Evolutionary conservation across 2,888 invertebrate genomes (phyloP), one percentile per base, ranked within the genome.

Genomic region (Eupeodes latifasciatus): DNA sequence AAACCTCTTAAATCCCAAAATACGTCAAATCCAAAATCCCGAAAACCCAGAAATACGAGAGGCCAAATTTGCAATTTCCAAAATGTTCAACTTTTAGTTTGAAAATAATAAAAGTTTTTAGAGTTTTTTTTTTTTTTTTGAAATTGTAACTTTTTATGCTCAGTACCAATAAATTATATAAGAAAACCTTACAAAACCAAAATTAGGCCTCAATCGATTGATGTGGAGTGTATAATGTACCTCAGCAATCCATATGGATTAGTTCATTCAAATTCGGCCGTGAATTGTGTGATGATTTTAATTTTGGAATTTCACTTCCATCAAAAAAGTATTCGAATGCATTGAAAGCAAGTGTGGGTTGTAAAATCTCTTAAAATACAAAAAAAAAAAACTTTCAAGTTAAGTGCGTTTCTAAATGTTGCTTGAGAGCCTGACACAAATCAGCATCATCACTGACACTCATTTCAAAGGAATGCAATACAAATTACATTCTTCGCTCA

Each of bases 391-490:
- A 16, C 44, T 53, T 69, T 76, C 53, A n/a, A 40, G 44, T 47
- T 49, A 9, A 69, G 53, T 72, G 47, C 71, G 40, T 19, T 53
- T 66, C 9, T 34, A 1, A 27, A 27, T 27, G 27, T 27, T 27
- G 27, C 27, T 2, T 40, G 44, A 47, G 40, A 49, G 59, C 44
- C 47, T 40, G 44, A 59, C 36, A 64, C 44, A 64, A 47, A 64
- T 71, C 44, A 16, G 27, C 1, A 27, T 27, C 27, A 27, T 1
- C 27, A 7, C 47, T n/a, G 49, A 16, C 19, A 85, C 47, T 87
- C 87, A 87, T 61, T 62, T 19, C 9, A 16, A 27, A 81, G 51
- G 78, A 88, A 84, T 87, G 72, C 80, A 83, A 47, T 27, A 12
- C 2, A 40, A 40, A 7, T 34, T 72, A 72, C 72, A 40, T 27